Evolutionary conservation across 2,797 vertebrate species (phyloP), one percentile per base, ranked within the genome.

Genomic region (Helarctos malayanus): DNA sequence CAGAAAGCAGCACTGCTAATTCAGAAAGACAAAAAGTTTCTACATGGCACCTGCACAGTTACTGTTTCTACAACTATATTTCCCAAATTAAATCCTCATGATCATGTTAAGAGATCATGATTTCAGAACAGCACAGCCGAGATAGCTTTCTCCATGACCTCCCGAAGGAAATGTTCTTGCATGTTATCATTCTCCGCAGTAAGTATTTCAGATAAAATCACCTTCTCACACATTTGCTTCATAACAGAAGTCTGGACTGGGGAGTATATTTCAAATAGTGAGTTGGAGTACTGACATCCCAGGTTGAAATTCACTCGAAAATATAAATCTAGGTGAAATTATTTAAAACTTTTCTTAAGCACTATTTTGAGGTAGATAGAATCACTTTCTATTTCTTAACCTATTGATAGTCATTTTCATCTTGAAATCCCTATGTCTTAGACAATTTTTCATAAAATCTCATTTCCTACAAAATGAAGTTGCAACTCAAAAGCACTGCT

Each of bases 131-230:
- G 13, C 54, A 52, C 88, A 56, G 9, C 23, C 27, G 21, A 61
- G 32, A 92, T 29, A 69, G 35, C 38, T 95, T 89, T 79, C 47
- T 82, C 35, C 25, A 32, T 7, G 8, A 27, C 68, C 71, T n/a
- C 84, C 14, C 11, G 35, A 47, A 76, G 61, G 23, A 83, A 91
- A 32, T 45, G 11, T 52, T 9, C 7, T 45, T 92, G 73, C 41
- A 56, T 47, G n/a, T 49, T 85, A 52, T 16, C 38, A 73, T 94
- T 96, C 59, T 96, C 52, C 29, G 29, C n/a, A 75, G 56, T 10
- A 95, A 81, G 38, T 52, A 86, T 57, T 87, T 86, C 35, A 63
- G 25, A 85, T 90, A 90, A 96, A 93, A 97, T 52, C 32, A 79
- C 41, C 68, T 82, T 49, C 56, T 91, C 41, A 80, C 12, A 38